Evolutionary conservation across 64 coral and sea anemone genomes (phyloP), one percentile per base, ranked within the genome.

Genomic region (Porites australiensis): DNA sequence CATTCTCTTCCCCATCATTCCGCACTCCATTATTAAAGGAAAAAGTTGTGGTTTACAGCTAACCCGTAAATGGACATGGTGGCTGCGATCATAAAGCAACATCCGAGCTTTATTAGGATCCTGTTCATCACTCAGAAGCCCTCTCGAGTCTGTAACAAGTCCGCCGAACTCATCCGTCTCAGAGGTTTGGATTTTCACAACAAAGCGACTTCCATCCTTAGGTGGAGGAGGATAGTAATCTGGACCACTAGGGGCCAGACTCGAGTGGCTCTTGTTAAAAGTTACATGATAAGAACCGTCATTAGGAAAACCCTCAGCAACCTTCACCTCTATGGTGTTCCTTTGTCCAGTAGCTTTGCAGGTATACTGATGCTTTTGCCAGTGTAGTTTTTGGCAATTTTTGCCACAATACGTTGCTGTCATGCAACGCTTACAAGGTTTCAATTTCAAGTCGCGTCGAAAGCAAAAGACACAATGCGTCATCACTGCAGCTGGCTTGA

Each of bases 341-440:
- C 47, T 92, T 50, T 53, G 2, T 10, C 15, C 23, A 11, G 52
- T 8, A 52, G 59, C 70, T 69, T 88, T 46, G 16, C 93, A 94
- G 62, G 69, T 12, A 21, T 21, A 58, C 63, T 94, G 85, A 79
- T 94, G 93, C 5, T 20, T 73, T 13, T 71, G 54, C 93, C 87
- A 94, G 49, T 94, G 93, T 1, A 23, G 58, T 58, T 22, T 27
- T 37, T 94, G 87, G 23, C 93, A 94, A 58, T 86, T 61, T 27
- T 73, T 90, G 45, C 22, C 62, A 70, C 93, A 94, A 16, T 90
- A 94, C 14, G 23, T 82, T 64, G 81, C 57, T 13, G 74, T 82
- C 79, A 45, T 47, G 6, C 93, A 94, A n/a, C 64, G 27, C 37
- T 82, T 58, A 58, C 93, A 94, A 18, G 58, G 18, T 49, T 48